Conservation (phyloP, 2,113 vertebrate genomes). For the pig (Sus scrofa) region T2T-Sscrofa CM000819.6:2019501-2020000, state of each 20-base stretch:
- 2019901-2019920: neutral
- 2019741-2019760: neutral
- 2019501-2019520: neutral
- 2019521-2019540: neutral
- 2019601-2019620: neutral
- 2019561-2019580: neutral
- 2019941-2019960: neutral
- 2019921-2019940: neutral
- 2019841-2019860: neutral
- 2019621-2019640: neutral
- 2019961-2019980: neutral
- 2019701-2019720: fast-evolving
- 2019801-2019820: neutral
- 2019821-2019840: fast-evolving
- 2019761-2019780: neutral
- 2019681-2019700: no score
- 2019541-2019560: neutral
- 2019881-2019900: neutral
- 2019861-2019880: neutral
- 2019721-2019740: neutral
- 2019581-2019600: fast-evolving
- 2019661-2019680: no score
- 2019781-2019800: neutral
- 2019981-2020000: neutral
- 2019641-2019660: neutral